A percentile compares a stretch with the other conserved stretches of the same genome.
These are phyloP conservation scores for Ophioninae sp. DNA, from an alignment of 2,888 invertebrate species.

Conservation along the genomic window DNA sequence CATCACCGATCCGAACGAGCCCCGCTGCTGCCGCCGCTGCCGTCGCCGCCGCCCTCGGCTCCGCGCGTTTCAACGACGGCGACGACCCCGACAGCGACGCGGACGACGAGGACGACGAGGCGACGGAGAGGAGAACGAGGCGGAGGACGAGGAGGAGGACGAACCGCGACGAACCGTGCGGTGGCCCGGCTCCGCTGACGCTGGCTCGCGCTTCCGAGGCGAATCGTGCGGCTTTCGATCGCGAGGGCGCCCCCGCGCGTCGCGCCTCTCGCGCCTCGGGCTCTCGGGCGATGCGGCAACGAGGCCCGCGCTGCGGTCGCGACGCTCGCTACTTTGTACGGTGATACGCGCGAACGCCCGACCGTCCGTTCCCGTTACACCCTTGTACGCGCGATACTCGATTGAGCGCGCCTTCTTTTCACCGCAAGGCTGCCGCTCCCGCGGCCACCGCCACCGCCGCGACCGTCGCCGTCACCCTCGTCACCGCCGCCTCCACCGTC, in stretches of 20 bases:
- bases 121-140: too few species aligned
- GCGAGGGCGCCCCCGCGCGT: neutral
- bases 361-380: neutral
- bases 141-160: too few species aligned
- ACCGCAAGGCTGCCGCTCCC: neutral
- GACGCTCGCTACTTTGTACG: neutral
- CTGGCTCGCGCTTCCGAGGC: too few species aligned
- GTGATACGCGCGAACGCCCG: neutral
- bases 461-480: too few species aligned
- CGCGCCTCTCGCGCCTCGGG: neutral
- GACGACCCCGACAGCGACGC: conserved; percentile 3
- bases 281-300: neutral
- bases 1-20: conserved; percentile 59
- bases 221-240: neutral
- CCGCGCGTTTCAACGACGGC: neutral
- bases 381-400: neutral
- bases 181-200: too few species aligned
- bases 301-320: neutral
- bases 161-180: too few species aligned
- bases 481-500: neutral
- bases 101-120: neutral
- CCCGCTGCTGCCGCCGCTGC: neutral
- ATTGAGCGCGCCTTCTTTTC: neutral
- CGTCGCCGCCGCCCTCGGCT: conserved; percentile 60
- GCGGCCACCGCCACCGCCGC: neutral